phyloP scores from a whole-genome alignment of 2,888 invertebrate species.

The Eubasilissa splendida region DNA sequence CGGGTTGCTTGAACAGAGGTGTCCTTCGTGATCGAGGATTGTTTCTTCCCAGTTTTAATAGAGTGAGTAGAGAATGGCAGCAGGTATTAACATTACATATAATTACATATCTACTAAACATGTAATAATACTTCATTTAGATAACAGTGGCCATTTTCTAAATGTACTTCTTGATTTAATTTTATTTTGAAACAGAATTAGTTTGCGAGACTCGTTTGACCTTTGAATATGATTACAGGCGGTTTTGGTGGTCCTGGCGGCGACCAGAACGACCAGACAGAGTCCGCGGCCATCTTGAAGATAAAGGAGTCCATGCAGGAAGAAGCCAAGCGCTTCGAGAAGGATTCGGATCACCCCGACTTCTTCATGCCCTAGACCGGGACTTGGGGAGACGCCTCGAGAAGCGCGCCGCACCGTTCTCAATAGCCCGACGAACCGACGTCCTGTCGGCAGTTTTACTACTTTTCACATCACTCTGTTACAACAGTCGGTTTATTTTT shows the following conservation, averaged over 20 bases:
- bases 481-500: too few species aligned
- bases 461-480: background rate
- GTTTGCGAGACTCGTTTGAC: too few species aligned
- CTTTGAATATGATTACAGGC: constrained; percentile 65
- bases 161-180: too few species aligned
- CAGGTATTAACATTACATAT: too few species aligned
- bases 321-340: constrained; percentile 99
- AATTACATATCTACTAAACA: too few species aligned
- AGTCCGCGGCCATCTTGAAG: constrained; percentile 99
- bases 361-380: constrained; percentile 93
- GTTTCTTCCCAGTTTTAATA: too few species aligned
- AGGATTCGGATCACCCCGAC: constrained; percentile 97
- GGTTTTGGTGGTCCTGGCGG: constrained; percentile 73
- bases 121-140: too few species aligned
- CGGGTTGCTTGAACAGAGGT: too few species aligned
- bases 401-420: background rate
- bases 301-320: constrained; percentile 99
- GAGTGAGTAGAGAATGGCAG: too few species aligned
- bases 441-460: background rate
- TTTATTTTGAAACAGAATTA: too few species aligned
- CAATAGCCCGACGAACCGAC: background rate
- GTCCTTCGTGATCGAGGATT: too few species aligned
- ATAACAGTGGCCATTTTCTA: too few species aligned
- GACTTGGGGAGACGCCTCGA: background rate
- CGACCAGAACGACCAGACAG: constrained; percentile 88